Evolutionary conservation across 2,888 invertebrate species (phyloP), one percentile per base, ranked within the genome.

Genomic region (Peribatodes rhomboidaria): DNA sequence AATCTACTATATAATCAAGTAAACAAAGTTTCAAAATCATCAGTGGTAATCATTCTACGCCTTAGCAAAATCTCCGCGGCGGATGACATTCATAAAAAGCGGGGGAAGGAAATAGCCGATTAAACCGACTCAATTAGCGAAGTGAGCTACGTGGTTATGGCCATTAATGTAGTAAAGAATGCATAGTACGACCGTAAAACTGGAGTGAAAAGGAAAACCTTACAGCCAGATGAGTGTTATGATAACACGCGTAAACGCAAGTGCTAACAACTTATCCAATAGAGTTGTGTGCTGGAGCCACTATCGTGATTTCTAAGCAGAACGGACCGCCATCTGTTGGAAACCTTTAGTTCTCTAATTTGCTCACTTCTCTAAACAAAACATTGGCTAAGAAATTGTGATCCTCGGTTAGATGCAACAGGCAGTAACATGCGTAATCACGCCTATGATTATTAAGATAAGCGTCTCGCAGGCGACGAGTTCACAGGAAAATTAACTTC

Each of bases 401-500:
- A 42, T 49, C n/a, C 22, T 18, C 37, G 22, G 27, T 27, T 27
- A 27, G 27, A 27, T 27, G 27, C 6, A 27, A 27, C 0, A 31
- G 11, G 8, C 31, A 8, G 18, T 11, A 56, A 44, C 16, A 50
- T 57, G 20, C 42, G 44, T 44, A 57, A 44, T 14, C 42, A 44
- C 27, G 57, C 37, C 31, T 42, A 16, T 54, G 65, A 58, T 50
- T 44, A 42, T 46, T 52, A 41, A 60, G 61, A 68, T 61, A 61
- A 27, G 49, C 50, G 41, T 56, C 50, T 31, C 20, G 64, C 7
- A 35, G 44, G 52, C 58, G 62, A 57, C 57, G 74, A 70, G 73
- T 74, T 76, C 73, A 74, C 73, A 74, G 82, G 75, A 81, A 81
- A 80, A 76, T 74, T 82, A 81, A 82, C 78, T 80, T 81, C 80